Base-by-base conservation (phyloP, 2,797 vertebrate genomes). In the Onychomys leucogaster region DNA sequence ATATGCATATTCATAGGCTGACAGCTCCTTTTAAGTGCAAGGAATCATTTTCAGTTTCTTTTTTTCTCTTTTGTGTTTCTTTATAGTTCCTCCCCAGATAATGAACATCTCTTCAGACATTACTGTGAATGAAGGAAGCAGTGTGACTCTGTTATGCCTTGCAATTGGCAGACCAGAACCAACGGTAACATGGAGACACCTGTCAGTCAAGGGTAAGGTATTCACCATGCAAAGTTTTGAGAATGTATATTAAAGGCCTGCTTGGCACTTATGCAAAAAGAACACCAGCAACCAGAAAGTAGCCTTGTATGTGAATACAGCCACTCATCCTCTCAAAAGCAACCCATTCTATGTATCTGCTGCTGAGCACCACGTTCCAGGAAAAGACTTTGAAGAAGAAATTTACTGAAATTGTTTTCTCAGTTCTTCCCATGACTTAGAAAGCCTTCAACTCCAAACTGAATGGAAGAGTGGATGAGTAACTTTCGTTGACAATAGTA, bases 51-150 rank as follows among this genome's bases (percentile, higher is more conserved):
- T 91, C 57, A 95, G 23, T 6, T 29, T n/a, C n/a, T 4, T 65
- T 65, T 55, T 21, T 90, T 52, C 25, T 87, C 25, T 88, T 29
- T 21, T 98, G 25, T 96, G 61, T 98, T 88, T 96, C 93, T 93
- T 98, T 97, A 27, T 97, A 99, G 99, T 99, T 89, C 99, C 99
- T 81, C 99, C 99, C 10, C 99, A 99, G 98, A 99, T 99, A 94
- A 99, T 99, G 77, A 99, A 99, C 98, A 99, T 99, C 98, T 99
- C 99, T 0, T 99, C 98, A 10, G 99, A 99, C 94, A 96, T 99
- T 98, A 99, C 99, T 0, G 99, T 99, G 98, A 99, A 99, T 0
- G 99, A 99, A 97, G 99, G 99, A 97, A 99, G 99, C 98, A 99
- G 99, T 0, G 99, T 99, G 95, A 99, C 99, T 88, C 99, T 99